Percentiles rank a stretch among this genome's conserved stretches.
phyloP scores from a whole-genome alignment of 2,113 vertebrate genomes.

The Thermophis baileyi region DNA sequence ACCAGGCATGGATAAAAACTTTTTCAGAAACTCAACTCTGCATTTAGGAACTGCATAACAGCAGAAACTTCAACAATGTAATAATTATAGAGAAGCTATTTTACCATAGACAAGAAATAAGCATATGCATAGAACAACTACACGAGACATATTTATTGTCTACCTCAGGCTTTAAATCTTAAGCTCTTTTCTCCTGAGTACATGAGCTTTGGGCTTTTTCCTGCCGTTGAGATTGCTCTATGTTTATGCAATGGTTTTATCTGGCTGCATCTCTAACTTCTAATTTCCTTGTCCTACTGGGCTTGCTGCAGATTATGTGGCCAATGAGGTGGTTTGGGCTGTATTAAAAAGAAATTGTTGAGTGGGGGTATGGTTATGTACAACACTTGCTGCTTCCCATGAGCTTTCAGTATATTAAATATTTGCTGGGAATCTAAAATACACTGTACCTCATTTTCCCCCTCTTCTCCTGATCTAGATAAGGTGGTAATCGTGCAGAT shows the following conservation, averaged over 20 bases:
- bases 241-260: neutral
- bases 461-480: neutral
- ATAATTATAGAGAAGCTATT: neutral
- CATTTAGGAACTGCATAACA: neutral
- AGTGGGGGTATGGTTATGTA: neutral
- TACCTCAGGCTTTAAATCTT: neutral
- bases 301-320: neutral
- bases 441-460: neutral
- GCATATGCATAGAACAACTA: neutral
- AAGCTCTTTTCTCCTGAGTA: neutral
- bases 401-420: neutral
- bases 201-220: neutral
- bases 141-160: neutral
- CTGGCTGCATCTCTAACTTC: neutral
- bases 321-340: neutral
- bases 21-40: neutral
- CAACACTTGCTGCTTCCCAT: neutral
- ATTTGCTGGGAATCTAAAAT: neutral
- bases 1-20: neutral
- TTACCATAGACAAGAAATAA: neutral
- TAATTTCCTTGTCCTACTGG: neutral
- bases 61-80: neutral
- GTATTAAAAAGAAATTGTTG: neutral
- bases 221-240: neutral
- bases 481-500: neutral